Evolutionary conservation across 1,140 invertebrate species (phyloP), one percentile per base, ranked within the genome.

Genomic region (Formica selysi): DNA sequence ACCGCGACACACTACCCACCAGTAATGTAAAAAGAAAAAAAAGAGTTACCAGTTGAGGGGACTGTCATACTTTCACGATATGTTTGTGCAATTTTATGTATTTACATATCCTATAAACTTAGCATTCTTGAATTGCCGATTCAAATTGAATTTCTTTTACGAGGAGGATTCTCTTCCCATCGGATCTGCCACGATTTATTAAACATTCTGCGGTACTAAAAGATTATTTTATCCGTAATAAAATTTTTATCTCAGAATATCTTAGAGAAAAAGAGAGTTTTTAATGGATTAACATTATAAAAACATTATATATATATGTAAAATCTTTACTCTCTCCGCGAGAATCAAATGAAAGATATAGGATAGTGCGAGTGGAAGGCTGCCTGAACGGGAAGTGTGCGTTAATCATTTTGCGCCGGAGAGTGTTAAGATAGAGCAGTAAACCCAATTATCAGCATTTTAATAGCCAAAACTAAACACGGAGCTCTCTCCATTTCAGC

Each of bases 61-160:
- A 61, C 71, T 74, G 36, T 61, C 71, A 74, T 74, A 74, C 71
- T 74, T 74, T 74, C 54, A 74, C 54, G 32, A 74, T 74, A 74
- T 11, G 13, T 74, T 74, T 74, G 29, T 61, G 22, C 32, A 59
- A 61, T 74, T 74, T 74, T 74, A 59, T 74, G 13, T 59, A 74
- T 74, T 74, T 61, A 26, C 71, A 41, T 74, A 38, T n/a, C 32
- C 59, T 11, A 57, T 2, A 41, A 74, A n/a, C 71, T 41, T 26
- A 16, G 32, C n/a, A 5, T 57, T 74, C 38, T 73, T 26, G n/a
- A 74, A 74, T 61, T 54, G 36, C 26, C 0, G 54, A 74, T 59
- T 59, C n/a, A 6, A 59, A 41, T 22, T 32, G 13, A 74, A 41
- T 22, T 51, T 74, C 36, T 26, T 74, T 74, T 41, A 61, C 54